These are phyloP conservation scores for Isoperla grammatica DNA, from an alignment of 2,888 invertebrate species.

Conservation along the genomic window DNA sequence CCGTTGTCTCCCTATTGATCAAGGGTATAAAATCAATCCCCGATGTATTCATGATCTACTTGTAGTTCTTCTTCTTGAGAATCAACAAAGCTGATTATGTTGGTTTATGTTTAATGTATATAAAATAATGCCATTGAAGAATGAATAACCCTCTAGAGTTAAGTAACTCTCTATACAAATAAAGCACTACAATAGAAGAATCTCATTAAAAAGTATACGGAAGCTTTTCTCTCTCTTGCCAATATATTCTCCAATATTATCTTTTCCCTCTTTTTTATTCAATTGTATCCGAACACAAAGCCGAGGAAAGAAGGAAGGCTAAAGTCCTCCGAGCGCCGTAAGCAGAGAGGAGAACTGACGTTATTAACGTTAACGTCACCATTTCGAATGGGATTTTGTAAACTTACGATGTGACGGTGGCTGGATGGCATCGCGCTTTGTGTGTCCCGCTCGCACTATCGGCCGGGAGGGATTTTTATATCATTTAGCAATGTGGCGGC, in stretches of 20 bases:
- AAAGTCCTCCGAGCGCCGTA: conserved; percentile 8
- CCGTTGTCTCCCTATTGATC: too few relatives aligned
- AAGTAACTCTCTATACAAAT: conserved; percentile 17
- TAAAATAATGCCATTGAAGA: conserved; percentile 8
- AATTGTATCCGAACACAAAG: conserved; percentile 17
- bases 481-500: background rate
- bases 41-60: too few relatives aligned
- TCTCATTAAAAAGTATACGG: conserved; percentile 14
- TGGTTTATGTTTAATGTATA: background rate
- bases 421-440: too few relatives aligned
- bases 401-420: conserved; percentile 3
- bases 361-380: conserved; percentile 19
- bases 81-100: background rate
- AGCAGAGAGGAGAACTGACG: conserved; percentile 17
- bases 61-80: background rate
- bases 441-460: background rate
- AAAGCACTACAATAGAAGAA: conserved; percentile 10
- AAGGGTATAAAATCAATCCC: too few relatives aligned
- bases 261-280: conserved; percentile 10
- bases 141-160: conserved; percentile 14
- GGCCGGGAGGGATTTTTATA: conserved; percentile 7
- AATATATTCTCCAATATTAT: conserved; percentile 19
- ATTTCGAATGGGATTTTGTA: conserved; percentile 19
- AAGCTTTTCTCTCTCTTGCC: conserved; percentile 6
- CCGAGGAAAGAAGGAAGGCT: background rate